These are phyloP conservation scores for Drosophila parvula DNA, from an alignment of 1,140 invertebrate genomes.

Conservation along the genomic window DNA sequence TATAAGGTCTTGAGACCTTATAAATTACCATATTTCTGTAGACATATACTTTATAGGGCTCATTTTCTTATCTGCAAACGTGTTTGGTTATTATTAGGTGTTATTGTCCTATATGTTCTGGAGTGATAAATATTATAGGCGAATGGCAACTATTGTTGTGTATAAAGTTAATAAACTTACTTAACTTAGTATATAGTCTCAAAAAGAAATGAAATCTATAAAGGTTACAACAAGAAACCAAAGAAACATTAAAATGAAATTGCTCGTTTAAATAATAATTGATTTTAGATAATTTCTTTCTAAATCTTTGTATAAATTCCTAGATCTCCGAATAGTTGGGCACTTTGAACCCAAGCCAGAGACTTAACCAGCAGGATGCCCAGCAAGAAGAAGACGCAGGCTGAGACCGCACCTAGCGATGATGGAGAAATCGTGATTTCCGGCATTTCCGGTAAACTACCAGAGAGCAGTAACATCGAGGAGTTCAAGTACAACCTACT, in stretches of 20 bases:
- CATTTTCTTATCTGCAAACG: not conserved
- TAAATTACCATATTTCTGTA: not conserved
- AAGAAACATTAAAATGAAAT: too few species aligned
- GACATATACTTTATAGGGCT: not conserved
- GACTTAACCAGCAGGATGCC: conserved; percentile 46
- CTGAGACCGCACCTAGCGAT: conserved; percentile 8
- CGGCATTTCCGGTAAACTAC: conserved; percentile 95
- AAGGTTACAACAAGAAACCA: too few species aligned
- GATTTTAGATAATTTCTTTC: too few species aligned
- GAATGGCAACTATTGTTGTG: not conserved
- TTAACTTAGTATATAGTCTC: not conserved
- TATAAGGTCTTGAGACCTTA: not conserved
- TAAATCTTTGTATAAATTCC: not conserved
- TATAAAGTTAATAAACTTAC: not conserved
- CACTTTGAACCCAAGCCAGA: conserved; percentile 28
- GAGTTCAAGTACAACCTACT: conserved; percentile 95
- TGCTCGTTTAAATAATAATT: too few species aligned
- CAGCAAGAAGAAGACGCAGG: conserved; percentile 50
- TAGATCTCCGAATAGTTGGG: conserved; percentile 5
- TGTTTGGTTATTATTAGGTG: not conserved
- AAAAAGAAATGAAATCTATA: not conserved
- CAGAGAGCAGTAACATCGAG: conserved; percentile 93
- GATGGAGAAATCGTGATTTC: conserved; percentile 91
- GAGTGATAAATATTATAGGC: too few species aligned
- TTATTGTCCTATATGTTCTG: too few species aligned